Evolutionary conservation across 2,797 vertebrate species (phyloP).

Genomic region (Cryptoprocta ferox): DNA sequence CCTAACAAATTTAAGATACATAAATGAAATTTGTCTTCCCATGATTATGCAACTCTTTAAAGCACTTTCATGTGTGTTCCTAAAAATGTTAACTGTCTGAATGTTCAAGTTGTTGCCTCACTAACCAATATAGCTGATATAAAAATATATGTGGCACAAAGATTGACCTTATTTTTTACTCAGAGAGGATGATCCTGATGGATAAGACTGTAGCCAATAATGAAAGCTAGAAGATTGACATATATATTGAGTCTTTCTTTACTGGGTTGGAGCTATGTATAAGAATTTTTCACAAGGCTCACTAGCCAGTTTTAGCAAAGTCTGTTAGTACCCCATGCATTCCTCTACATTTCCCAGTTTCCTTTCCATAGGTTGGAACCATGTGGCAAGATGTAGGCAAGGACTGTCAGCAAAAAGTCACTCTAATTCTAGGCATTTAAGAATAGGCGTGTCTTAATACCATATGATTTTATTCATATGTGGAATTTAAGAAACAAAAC

Average conservation of each 20-base stretch:
- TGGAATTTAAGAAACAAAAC: too few relatives aligned
- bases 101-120: conserved; percentile 52
- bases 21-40: conserved; percentile 60
- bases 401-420: background rate
- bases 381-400: background rate
- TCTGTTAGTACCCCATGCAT: background rate
- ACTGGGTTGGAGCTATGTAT: background rate
- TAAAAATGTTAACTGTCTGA: conserved; percentile 59
- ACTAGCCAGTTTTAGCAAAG: background rate
- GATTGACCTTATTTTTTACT: conserved; percentile 10
- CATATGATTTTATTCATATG: too few relatives aligned
- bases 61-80: conserved; percentile 41
- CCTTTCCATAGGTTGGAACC: background rate
- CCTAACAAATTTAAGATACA: conserved; percentile 65
- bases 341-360: conserved; percentile 37
- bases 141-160: conserved; percentile 27
- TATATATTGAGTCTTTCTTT: background rate
- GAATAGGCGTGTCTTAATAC: background rate
- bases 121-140: background rate
- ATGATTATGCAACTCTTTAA: conserved; percentile 59
- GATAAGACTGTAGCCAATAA: conserved; percentile 1
- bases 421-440: background rate
- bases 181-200: background rate
- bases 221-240: background rate
- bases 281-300: conserved; percentile 29